phyloP scores from a whole-genome alignment of 2,888 invertebrate genomes.

The Neuroscelio doddi region DNA sequence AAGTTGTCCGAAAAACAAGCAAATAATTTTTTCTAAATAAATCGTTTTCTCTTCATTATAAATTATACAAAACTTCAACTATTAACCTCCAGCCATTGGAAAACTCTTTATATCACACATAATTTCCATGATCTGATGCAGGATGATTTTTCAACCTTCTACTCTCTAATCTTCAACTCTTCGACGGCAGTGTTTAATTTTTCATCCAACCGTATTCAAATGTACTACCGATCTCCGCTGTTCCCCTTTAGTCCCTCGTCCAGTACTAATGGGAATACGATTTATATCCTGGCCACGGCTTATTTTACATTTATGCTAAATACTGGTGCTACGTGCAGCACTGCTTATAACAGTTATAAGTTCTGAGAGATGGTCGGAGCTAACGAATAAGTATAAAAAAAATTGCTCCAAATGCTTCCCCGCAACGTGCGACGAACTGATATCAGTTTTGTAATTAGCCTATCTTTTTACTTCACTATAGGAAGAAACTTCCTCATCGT shows the following conservation, averaged over 20 bases:
- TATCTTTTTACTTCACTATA: background rate
- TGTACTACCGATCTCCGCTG: constrained; percentile 51
- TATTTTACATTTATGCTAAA: constrained; percentile 60
- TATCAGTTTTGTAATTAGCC: constrained; percentile 11
- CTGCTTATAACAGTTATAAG: constrained; percentile 42
- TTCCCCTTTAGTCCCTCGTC: constrained; percentile 43
- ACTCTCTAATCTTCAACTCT: constrained; percentile 60
- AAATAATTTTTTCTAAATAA: no score
- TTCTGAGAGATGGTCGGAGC: constrained; percentile 5
- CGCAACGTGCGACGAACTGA: constrained; percentile 6
- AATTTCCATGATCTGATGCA: constrained; percentile 35
- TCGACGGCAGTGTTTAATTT: constrained; percentile 69
- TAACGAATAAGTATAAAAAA: constrained; percentile 23
- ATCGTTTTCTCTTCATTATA: no score
- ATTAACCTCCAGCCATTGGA: constrained; percentile 8
- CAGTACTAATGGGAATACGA: constrained; percentile 70
- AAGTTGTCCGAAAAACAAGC: no score
- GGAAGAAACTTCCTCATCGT: no score
- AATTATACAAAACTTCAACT: no score
- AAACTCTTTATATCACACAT: constrained; percentile 16
- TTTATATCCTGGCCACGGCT: constrained; percentile 61
- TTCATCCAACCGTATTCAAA: constrained; percentile 70
- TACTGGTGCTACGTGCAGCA: constrained; percentile 53
- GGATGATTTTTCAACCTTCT: constrained; percentile 46
- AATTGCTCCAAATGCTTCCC: constrained; percentile 9